Evolutionary conservation across 2,797 vertebrate genomes (phyloP).

Genomic region (Pipistrellus pygmaeus): DNA sequence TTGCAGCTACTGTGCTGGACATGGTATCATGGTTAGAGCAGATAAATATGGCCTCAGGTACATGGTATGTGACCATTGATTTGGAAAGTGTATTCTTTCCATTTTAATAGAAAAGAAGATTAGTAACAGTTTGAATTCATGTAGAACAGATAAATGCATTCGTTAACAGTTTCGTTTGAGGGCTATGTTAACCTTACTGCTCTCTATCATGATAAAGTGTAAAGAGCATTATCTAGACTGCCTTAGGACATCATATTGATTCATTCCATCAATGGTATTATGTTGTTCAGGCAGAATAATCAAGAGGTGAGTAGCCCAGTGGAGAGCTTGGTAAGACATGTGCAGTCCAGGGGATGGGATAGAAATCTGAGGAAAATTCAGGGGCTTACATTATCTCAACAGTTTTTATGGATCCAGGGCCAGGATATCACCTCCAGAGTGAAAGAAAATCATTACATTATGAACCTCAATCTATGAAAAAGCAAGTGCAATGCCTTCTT

Average conservation of each 20-base stretch:
- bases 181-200: conserved; percentile 24
- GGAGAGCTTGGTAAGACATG: neutral
- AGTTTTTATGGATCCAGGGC: neutral
- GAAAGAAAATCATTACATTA: conserved; percentile 6
- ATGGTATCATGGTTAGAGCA: conserved; percentile 38
- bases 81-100: conserved; percentile 60
- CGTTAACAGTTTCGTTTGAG: conserved; percentile 54
- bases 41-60: conserved; percentile 55
- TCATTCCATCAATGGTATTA: conserved; percentile 33
- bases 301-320: neutral
- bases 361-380: conserved; percentile 21
- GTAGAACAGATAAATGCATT: conserved; percentile 67
- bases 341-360: neutral
- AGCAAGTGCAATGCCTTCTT: neutral
- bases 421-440: neutral
- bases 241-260: conserved; percentile 12
- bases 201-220: conserved; percentile 28
- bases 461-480: neutral
- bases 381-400: neutral
- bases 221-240: conserved; percentile 4
- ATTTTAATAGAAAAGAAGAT: conserved; percentile 59
- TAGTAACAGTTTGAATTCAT: conserved; percentile 59
- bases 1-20: neutral
- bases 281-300: conserved; percentile 39
- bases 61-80: conserved; percentile 33